Evolutionary conservation across 1,140 invertebrate species (phyloP), one percentile per base, ranked within the genome.

Genomic region (Ericerus pela): DNA sequence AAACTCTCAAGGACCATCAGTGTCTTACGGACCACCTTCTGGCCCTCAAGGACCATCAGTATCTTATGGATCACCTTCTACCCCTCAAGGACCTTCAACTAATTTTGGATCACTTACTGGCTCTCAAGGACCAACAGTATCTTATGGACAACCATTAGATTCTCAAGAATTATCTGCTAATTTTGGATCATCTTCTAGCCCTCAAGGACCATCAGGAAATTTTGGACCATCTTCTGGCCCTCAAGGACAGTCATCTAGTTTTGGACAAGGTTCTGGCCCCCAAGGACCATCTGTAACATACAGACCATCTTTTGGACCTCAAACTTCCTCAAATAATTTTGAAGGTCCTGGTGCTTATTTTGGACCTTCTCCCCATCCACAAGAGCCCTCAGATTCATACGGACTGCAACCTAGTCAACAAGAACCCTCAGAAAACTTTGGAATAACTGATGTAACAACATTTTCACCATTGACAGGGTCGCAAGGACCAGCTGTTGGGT

Each of bases 391-490:
- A 10, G 55, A 43, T 12, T 38, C 59, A 10, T 61, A 55, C 20
- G 58, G 61, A 54, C 62, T 62, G 55, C 58, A 33, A 12, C 55
- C 54, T 36, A 60, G 62, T 51, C 58, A 62, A 26, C 54, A 56
- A 58, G 62, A 64, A 53, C 62, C 66, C 51, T 61, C 62, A 47
- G 61, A 65, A 12, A 61, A 63, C 30, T 61, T 55, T 41, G 56
- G 53, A 28, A 60, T n/a, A n/a, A n/a, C n/a, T n/a, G n/a, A n/a
- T n/a, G n/a, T n/a, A n/a, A n/a, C n/a, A n/a, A n/a, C n/a, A n/a
- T n/a, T n/a, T n/a, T n/a, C n/a, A n/a, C 58, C 65, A 41, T 56
- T 63, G 26, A 53, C 51, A 54, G 66, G 64, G n/a, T 65, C 66
- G 22, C 65, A 66, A 37, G 64, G 64, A 11, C 60, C 60, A 60